Base-by-base conservation (phyloP, 2,113 vertebrate species). In the Xenopus borealis region DNA sequence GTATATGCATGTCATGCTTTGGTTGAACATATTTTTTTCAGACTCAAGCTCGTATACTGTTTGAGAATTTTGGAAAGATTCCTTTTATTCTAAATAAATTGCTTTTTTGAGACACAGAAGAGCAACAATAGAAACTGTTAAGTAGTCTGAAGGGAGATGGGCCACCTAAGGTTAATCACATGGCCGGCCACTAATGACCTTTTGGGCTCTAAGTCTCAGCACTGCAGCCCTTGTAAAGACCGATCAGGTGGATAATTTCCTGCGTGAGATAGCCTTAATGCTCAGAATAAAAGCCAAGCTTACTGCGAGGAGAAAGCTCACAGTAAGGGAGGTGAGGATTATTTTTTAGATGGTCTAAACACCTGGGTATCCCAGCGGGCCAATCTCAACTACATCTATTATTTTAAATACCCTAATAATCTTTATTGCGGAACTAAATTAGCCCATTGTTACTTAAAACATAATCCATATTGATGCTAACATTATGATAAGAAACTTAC, bases 241-340 rank as follows among this genome's bases (percentile, higher is more conserved):
- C 89, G 91, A 93, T 93, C 91, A 90, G 90, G 89, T 90, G 89
- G 93, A 91, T 92, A 92, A 95, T 95, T 96, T 96, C 94, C 93
- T 94, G 93, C 93, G 85, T 86, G 86, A 86, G 89, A 85, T 90
- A 87, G 90, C 85, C 81, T 94, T 93, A 92, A 88, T 80, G 88
- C 81, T 85, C 86, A 87, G 91, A 90, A 91, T 89, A 93, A 94
- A 94, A 91, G 90, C 86, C 80, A 71, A 82, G 87, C 81, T 90
- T 87, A 88, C 89, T 89, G 86, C 90, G 89, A 91, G 91, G 90
- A 87, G 89, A 88, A 89, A 88, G 83, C 83, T 85, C 91, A 84
- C 88, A 82, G 91, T 86, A 82, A 89, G 93, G 87, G 83, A 84
- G 85, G 88, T 85, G 83, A 89, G 92, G 91, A 92, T 93, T 91